phyloP scores from a whole-genome alignment of 2,888 invertebrate species.

The Gisinianus flammeolus region DNA sequence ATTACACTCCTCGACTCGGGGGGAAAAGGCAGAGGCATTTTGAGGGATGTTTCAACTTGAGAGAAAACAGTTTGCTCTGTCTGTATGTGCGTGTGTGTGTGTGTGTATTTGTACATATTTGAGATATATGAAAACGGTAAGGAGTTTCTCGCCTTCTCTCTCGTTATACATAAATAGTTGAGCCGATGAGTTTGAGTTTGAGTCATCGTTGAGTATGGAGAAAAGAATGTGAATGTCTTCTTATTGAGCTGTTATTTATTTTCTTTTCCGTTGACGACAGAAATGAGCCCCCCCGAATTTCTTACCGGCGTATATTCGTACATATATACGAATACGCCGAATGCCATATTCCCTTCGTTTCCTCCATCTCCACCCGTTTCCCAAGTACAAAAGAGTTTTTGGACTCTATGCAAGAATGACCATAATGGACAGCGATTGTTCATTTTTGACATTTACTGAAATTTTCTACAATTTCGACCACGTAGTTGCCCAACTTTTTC shows the following conservation, averaged over 20 bases:
- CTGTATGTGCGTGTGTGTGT: background rate
- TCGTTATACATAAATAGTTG: too few relatives aligned
- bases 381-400: conserved; percentile 50
- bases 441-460: conserved; percentile 59
- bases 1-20: background rate
- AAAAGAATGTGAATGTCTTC: conserved; percentile 51
- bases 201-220: too few relatives aligned
- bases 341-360: background rate
- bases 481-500: conserved; percentile 50
- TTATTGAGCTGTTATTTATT: conserved; percentile 59
- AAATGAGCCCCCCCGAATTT: conserved; percentile 51
- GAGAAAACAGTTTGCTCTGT: background rate
- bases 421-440: conserved; percentile 59
- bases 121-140: background rate
- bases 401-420: conserved; percentile 59
- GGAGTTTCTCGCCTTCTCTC: background rate
- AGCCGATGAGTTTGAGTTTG: too few relatives aligned
- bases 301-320: background rate
- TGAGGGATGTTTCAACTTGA: conserved; percentile 2
- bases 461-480: conserved; percentile 57
- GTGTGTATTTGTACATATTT: background rate
- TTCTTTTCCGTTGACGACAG: conserved; percentile 58
- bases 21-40: background rate
- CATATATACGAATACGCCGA: too few relatives aligned
- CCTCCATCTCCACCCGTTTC: conserved; percentile 40